A percentile compares a stretch with the other conserved stretches of the same genome.
phyloP scores from a whole-genome alignment of 2,797 vertebrate genomes.

The Scomberomorus guttatus region DNA sequence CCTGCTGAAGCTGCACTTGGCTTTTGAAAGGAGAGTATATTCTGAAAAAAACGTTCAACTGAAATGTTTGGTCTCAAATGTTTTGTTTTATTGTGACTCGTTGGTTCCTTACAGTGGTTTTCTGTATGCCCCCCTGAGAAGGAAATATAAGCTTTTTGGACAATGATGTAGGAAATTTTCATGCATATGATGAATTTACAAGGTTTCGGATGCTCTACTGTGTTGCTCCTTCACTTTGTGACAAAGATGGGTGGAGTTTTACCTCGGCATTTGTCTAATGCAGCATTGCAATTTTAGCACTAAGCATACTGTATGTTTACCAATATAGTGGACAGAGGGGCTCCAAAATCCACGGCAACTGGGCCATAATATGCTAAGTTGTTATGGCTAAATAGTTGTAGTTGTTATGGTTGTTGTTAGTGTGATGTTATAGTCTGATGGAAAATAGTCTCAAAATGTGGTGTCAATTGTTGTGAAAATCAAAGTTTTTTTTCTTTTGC shows the following conservation, averaged over 20 bases:
- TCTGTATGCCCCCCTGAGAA: background rate
- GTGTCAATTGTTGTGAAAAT: too few relatives aligned
- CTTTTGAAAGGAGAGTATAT: conserved; percentile 40
- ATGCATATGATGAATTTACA: too few relatives aligned
- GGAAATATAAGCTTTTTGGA: conserved; percentile 1
- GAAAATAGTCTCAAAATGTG: too few relatives aligned
- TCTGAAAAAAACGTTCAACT: conserved; percentile 17
- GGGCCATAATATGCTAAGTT: background rate
- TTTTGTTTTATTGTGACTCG: background rate
- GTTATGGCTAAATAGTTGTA: background rate
- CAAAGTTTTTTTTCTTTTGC: too few relatives aligned
- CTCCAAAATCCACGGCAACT: background rate
- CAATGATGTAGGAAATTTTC: background rate
- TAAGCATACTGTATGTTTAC: too few relatives aligned
- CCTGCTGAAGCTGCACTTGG: conserved; percentile 57
- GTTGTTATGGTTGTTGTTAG: background rate
- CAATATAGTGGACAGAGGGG: too few relatives aligned
- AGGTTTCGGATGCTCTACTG: background rate
- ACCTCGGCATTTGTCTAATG: background rate
- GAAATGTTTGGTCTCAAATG: conserved; percentile 16
- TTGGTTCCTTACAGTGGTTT: background rate
- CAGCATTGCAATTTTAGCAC: background rate
- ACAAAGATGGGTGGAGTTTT: too few relatives aligned
- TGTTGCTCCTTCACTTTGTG: background rate
- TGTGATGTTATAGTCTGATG: background rate